These are phyloP conservation scores for Eupelmus urozonus DNA, from an alignment of 2,888 invertebrate genomes.

Conservation along the genomic window DNA sequence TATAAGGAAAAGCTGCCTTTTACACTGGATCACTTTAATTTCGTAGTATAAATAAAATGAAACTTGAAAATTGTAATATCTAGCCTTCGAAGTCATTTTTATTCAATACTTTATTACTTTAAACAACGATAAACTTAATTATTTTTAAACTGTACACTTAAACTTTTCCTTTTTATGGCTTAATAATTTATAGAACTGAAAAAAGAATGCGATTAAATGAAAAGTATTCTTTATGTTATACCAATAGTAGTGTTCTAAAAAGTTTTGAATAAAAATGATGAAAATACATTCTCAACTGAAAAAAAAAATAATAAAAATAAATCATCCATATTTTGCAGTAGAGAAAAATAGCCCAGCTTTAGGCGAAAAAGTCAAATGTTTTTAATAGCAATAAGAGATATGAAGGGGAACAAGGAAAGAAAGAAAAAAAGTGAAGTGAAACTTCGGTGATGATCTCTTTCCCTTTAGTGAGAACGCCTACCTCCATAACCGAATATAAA, in stretches of 20 bases:
- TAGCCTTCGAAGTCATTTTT: conserved; percentile 8
- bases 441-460: conserved; percentile 42
- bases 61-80: too few species aligned
- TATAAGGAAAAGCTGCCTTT: too few species aligned
- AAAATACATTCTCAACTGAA: not conserved
- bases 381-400: conserved; percentile 8
- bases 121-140: not conserved
- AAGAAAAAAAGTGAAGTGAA: conserved; percentile 40
- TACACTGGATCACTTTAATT: too few species aligned
- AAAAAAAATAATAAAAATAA: conserved; percentile 2
- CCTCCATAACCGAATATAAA: conserved; percentile 63
- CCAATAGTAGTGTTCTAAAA: too few species aligned
- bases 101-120: not conserved
- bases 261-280: conserved; percentile 25
- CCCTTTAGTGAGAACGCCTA: conserved; percentile 60
- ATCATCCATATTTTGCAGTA: conserved; percentile 15
- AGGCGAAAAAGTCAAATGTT: conserved; percentile 18
- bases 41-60: too few species aligned
- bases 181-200: too few species aligned
- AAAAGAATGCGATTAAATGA: too few species aligned
- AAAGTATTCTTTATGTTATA: too few species aligned
- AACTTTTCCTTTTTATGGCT: too few species aligned
- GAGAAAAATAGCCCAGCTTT: not conserved
- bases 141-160: not conserved
- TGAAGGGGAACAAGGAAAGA: not conserved